These are phyloP conservation scores for Pygoscelis adeliae DNA, from an alignment of 2,113 vertebrate genomes.

Conservation along the genomic window DNA sequence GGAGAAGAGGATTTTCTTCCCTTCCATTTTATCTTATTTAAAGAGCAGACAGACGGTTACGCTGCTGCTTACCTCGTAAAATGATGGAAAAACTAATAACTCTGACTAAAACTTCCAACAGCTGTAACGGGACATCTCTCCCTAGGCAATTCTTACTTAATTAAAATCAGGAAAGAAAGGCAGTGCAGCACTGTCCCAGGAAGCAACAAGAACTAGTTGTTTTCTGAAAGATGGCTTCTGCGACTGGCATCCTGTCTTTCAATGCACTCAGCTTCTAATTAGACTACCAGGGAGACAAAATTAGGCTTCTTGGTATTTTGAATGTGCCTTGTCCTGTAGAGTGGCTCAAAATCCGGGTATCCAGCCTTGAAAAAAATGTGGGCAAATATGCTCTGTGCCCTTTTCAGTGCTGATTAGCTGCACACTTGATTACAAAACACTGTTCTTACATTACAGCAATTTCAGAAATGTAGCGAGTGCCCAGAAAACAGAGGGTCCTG, in stretches of 20 bases:
- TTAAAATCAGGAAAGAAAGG: constrained; percentile 25
- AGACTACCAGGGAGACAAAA: background rate
- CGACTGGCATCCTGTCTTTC: background rate
- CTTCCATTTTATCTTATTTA: constrained; percentile 57
- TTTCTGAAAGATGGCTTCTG: constrained; percentile 1
- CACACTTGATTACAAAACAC: background rate
- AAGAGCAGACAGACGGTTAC: constrained; percentile 66
- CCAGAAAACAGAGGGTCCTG: background rate
- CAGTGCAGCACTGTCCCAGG: constrained; percentile 6
- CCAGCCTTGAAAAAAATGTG: background rate
- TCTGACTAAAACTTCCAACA: constrained; percentile 59
- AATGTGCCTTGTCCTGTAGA: background rate
- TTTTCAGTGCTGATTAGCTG: background rate
- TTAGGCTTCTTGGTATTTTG: background rate
- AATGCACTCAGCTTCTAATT: background rate
- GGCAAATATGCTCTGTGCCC: background rate
- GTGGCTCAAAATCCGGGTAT: background rate
- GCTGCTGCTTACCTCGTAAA: constrained; percentile 63
- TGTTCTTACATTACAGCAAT: background rate
- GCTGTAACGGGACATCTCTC: constrained; percentile 53
- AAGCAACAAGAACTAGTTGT: constrained; percentile 18
- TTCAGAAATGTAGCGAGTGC: background rate
- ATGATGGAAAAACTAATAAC: constrained; percentile 43
- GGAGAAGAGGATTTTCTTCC: background rate
- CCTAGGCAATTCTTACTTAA: constrained; percentile 48